A percentile compares a stretch with the other conserved stretches of the same genome.
Conservation (phyloP, 2,888 invertebrate species). For the Cybosia mesomella region DNA sequence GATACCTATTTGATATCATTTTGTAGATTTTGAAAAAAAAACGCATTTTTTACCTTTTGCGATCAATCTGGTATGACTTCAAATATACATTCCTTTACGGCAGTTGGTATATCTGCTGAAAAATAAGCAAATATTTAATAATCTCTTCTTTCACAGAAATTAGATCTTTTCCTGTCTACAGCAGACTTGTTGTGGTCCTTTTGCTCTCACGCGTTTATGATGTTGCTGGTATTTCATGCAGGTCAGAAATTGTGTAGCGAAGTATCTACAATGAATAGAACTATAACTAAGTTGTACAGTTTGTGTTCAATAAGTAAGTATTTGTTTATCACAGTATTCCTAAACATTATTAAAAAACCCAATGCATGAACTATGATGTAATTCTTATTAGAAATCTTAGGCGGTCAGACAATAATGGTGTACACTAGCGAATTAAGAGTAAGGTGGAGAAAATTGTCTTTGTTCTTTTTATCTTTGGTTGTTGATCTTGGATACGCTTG, state of each 20-base stretch:
- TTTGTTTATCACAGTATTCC: not conserved
- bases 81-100: too few species aligned
- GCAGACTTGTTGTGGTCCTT: constrained; percentile 1
- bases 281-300: constrained; percentile 8
- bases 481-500: too few species aligned
- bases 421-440: not conserved
- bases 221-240: constrained; percentile 1
- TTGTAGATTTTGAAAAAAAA: too few species aligned
- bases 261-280: constrained; percentile 1
- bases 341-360: not conserved
- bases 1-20: too few species aligned
- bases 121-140: not conserved
- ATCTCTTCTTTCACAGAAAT: constrained; percentile 2
- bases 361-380: too few species aligned
- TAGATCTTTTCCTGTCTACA: not conserved
- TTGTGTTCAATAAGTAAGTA: constrained; percentile 11
- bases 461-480: too few species aligned
- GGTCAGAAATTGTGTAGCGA: constrained; percentile 10
- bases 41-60: too few species aligned
- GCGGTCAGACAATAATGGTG: not conserved
- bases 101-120: too few species aligned
- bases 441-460: too few species aligned
- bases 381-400: not conserved
- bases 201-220: not conserved
- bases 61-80: too few species aligned